Base-by-base conservation (phyloP, 2,797 vertebrate species). In the Galagoides demidoff region DNA sequence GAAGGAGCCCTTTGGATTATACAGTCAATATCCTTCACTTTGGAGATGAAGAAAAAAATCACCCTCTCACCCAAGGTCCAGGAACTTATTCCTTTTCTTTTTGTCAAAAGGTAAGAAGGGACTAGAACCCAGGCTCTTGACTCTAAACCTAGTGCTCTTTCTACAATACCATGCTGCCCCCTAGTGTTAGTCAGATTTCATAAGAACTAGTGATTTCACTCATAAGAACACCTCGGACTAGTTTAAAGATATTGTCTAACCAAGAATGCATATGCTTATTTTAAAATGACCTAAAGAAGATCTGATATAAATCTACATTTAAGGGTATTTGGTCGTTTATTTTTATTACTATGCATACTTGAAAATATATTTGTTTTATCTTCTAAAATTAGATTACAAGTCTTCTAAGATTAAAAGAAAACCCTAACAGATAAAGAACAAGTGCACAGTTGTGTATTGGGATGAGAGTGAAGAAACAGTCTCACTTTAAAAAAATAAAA, bases 41-140 rank as follows among this genome's bases (percentile, higher is more conserved):
- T 90, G 71, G n/a, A 85, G 25, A 82, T 73, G 11, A 63, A 49
- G 14, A 2, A 23, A 10, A 43, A 71, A 52, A 52, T 52, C 14
- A 52, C 49, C 49, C 49, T 52, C 49, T 14, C 4, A 4, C 5
- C 14, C 49, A 52, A 39, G 2, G 16, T 66, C 73, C 52, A 74
- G 8, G 79, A 12, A 14, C 12, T 59, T 85, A 11, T 71, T 68
- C 25, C 37, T 13, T 81, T 83, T 73, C 29, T 43, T 13, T 78
- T 73, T 81, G 57, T 85, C 14, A 19, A 23, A 14, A 31, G 29
- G 25, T 52, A 89, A 79, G 22, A 6, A 3, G 1, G 95, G 89
- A 95, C 90, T 95, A 95, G 92, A 97, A 95, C 70, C 71, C 96
- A 93, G 86, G 81, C 2, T 91, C 77, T 83, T 78, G 57, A 93